Evolutionary conservation across 2,888 invertebrate genomes (phyloP).

Genomic region (Hirtodrosophila histrioides): DNA sequence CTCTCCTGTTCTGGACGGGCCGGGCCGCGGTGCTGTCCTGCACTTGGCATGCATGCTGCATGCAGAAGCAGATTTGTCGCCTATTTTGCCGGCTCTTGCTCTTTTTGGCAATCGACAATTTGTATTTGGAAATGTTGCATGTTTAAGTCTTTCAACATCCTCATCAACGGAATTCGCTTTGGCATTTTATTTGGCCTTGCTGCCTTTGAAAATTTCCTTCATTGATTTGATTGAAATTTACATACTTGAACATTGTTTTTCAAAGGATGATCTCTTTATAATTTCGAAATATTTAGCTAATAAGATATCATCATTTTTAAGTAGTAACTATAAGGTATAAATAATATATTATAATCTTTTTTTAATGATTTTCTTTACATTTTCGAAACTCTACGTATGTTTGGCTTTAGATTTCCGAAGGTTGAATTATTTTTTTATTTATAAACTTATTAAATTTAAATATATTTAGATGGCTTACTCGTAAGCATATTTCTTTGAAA

Average conservation of each 20-base stretch:
- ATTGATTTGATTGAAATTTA: conserved; percentile 36
- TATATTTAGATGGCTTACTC: too few species aligned
- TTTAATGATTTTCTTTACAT: background rate
- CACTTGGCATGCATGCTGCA: conserved; percentile 56
- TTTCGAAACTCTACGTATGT: background rate
- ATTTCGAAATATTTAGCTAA: background rate
- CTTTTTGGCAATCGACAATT: conserved; percentile 68
- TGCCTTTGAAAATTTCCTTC: conserved; percentile 12
- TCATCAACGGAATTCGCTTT: conserved; percentile 48
- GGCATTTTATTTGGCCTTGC: conserved; percentile 43
- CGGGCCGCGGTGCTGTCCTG: conserved; percentile 12
- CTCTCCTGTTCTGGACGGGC: background rate
- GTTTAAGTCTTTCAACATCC: conserved; percentile 68
- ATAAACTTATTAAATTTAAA: too few species aligned
- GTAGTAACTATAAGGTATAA: too few species aligned
- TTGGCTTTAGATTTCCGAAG: too few species aligned
- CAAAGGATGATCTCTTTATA: background rate
- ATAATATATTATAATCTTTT: too few species aligned
- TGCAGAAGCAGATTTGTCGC: conserved; percentile 71
- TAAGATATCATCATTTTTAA: background rate
- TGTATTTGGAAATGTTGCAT: conserved; percentile 72
- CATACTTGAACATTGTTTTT: conserved; percentile 16
- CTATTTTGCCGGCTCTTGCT: conserved; percentile 62
- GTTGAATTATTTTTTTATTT: too few species aligned
- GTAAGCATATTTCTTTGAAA: too few species aligned